Evolutionary conservation across 1,140 invertebrate species (phyloP), one percentile per base, ranked within the genome.

Genomic region (Euura saliciscinereae): DNA sequence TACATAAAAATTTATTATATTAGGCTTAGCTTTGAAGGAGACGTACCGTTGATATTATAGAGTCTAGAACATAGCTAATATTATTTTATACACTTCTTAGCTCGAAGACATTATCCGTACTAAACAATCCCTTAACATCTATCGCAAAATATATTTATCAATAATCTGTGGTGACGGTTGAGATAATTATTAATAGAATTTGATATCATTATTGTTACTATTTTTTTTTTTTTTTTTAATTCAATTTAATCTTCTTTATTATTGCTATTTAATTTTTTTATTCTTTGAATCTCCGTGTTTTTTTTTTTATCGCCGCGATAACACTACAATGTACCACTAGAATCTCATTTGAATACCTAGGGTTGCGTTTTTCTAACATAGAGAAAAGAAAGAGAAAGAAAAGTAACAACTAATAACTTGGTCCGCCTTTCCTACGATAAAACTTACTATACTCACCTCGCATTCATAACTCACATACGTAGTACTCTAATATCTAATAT

Each of bases 271-370:
- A 77, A 70, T 82, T 82, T 80, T 82, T 83, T 74, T 78, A 77
- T 72, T 66, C 77, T 78, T 72, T 28, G 28, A 70, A 65, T 65
- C 66, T 72, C 70, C 59, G 66, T 28, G n/a, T 71, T 69, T 66
- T 69, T 66, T 71, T 65, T 77, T 71, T 45, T 43, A 45, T 28
- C 28, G 1, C 28, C 75, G 10, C 45, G 71, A 71, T 76, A 77
- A 79, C 76, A 79, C 77, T 78, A 79, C 78, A 78, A 84, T 80
- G 82, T 85, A 80, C 77, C 80, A 82, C 81, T 85, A 85, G 85
- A 86, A 86, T 84, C 82, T 82, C 73, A 74, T 80, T 78, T 74
- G 75, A 78, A 85, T 84, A 82, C 84, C 84, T 83, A 82, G 83
- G 84, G 81, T 44, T 84, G 83, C 75, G 73, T 13, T 84, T 84